Conservation (phyloP, 2,797 vertebrate genomes). For the Brotula barbata region DNA sequence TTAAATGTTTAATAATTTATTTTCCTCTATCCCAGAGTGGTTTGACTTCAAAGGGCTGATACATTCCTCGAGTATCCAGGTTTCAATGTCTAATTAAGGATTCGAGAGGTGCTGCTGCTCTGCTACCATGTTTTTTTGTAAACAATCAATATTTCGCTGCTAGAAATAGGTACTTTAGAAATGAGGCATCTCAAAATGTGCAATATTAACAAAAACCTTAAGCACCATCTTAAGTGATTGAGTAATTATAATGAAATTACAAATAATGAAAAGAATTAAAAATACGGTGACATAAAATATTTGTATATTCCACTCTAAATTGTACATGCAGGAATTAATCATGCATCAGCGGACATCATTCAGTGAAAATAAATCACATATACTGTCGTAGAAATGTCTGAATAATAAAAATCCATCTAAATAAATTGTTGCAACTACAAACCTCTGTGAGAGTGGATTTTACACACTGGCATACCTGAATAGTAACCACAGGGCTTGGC, state of each 20-base stretch:
- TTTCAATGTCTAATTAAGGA: slow-evolving; percentile 74
- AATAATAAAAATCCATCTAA: too few relatives aligned
- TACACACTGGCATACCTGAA: too few relatives aligned
- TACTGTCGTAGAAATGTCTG: too few relatives aligned
- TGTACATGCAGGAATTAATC: too few relatives aligned
- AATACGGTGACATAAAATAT: slow-evolving; percentile 28
- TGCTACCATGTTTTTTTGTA: slow-evolving; percentile 54
- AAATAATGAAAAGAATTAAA: too few relatives aligned
- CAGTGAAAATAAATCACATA: too few relatives aligned
- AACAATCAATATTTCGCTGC: slow-evolving; percentile 69
- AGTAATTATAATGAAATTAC: slow-evolving; percentile 25
- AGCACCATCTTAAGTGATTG: slow-evolving; percentile 44
- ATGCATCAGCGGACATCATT: too few relatives aligned
- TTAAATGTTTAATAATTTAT: slow-evolving; percentile 57
- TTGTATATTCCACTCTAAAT: too few relatives aligned
- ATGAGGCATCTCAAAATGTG: slow-evolving; percentile 15
- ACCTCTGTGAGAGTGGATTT: too few relatives aligned
- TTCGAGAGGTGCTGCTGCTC: slow-evolving; percentile 55
- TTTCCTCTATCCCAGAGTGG: slow-evolving; percentile 50
- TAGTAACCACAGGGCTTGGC: too few relatives aligned
- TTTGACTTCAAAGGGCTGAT: slow-evolving; percentile 72
- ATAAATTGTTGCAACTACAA: too few relatives aligned
- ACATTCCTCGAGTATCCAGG: slow-evolving; percentile 72
- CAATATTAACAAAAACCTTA: slow-evolving; percentile 32
- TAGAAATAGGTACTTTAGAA: slow-evolving; percentile 57